phyloP scores from a whole-genome alignment of 2,113 vertebrate genomes.

The zebrafish (Danio rerio) region DNA sequence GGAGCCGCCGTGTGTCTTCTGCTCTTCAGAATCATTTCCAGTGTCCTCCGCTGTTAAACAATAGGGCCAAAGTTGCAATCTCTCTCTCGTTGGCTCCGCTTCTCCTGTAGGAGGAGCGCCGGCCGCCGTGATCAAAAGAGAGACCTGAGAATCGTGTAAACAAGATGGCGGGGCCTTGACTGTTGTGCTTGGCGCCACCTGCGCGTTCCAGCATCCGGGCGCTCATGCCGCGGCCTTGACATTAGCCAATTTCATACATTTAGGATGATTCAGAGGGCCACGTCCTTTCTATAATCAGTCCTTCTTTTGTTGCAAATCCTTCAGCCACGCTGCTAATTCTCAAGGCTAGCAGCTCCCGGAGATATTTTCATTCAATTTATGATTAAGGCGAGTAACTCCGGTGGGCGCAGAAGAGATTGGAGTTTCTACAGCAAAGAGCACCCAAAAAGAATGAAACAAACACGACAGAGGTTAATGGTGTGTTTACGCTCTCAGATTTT shows the following conservation, averaged over 20 bases:
- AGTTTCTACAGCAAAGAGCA: constrained; percentile 1
- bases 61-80: constrained; percentile 91
- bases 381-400: constrained; percentile 42
- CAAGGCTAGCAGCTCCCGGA: constrained; percentile 45
- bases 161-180: constrained; percentile 70
- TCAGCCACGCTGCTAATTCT: constrained; percentile 56
- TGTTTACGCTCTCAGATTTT: constrained; percentile 29
- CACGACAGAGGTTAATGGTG: constrained; percentile 31
- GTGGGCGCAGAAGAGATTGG: constrained; percentile 8
- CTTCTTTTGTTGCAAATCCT: constrained; percentile 56
- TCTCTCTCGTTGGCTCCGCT: constrained; percentile 76
- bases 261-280: constrained; percentile 63
- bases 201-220: constrained; percentile 59
- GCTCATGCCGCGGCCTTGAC: constrained; percentile 65
- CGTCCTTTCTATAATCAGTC: constrained; percentile 64
- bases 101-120: constrained; percentile 62
- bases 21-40: constrained; percentile 84
- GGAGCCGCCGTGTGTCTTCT: constrained; percentile 91
- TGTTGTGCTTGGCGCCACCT: constrained; percentile 66
- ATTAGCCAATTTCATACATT: constrained; percentile 72
- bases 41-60: constrained; percentile 87
- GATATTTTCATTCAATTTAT: constrained; percentile 53
- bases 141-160: constrained; percentile 75
- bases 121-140: constrained; percentile 67
- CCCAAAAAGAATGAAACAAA: constrained; percentile 19